phyloP scores from a whole-genome alignment of 2,888 invertebrate genomes.

The Sturmia bella region DNA sequence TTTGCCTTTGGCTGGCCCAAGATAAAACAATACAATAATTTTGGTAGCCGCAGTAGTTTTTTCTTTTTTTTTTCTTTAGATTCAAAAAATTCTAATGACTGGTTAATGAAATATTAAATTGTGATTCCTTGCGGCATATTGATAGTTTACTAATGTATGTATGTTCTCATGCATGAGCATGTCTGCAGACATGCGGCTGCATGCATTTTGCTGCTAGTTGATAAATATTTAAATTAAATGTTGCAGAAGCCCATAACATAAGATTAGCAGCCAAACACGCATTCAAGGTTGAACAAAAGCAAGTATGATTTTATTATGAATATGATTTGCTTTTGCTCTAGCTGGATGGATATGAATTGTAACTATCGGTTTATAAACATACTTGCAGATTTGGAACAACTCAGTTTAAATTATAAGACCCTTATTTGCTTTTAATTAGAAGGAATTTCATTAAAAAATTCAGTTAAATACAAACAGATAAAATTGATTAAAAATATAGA shows the following conservation, averaged over 20 bases:
- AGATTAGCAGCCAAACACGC: slow-evolving; percentile 8
- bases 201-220: slow-evolving; percentile 39
- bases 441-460: too few species aligned
- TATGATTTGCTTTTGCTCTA: too few species aligned
- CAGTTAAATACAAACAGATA: too few species aligned
- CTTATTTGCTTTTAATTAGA: too few species aligned
- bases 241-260: slow-evolving; percentile 15
- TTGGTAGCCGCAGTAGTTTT: slow-evolving; percentile 48
- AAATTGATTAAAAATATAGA: too few species aligned
- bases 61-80: slow-evolving; percentile 21
- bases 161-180: background rate
- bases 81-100: slow-evolving; percentile 65
- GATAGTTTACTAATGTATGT: background rate
- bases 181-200: slow-evolving; percentile 15
- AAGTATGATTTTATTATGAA: too few species aligned
- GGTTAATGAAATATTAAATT: slow-evolving; percentile 69
- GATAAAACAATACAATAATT: slow-evolving; percentile 18
- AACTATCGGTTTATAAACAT: too few species aligned
- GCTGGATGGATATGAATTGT: too few species aligned
- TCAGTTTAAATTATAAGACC: too few species aligned
- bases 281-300: background rate
- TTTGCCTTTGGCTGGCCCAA: slow-evolving; percentile 61
- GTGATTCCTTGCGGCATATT: slow-evolving; percentile 52
- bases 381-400: too few species aligned
- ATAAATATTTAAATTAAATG: slow-evolving; percentile 40